A percentile compares a stretch with the other conserved stretches of the same genome.
Evolutionary conservation across 1,140 invertebrate genomes (phyloP).

Genomic region (Wasmannia auropunctata): DNA sequence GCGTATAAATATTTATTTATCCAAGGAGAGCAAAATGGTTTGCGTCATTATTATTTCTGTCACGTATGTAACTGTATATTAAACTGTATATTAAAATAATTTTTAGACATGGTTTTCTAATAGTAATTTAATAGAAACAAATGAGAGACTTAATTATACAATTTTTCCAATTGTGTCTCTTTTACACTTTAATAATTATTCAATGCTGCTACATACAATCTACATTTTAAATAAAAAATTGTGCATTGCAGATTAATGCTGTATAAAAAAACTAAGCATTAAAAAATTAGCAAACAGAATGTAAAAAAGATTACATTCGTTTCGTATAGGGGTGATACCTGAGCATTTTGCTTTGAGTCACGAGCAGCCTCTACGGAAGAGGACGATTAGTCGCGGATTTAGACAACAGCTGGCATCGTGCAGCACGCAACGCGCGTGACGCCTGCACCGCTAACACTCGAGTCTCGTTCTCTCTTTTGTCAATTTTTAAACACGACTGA

Average conservation of each 20-base stretch:
- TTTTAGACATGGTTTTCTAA: neutral
- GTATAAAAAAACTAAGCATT: neutral
- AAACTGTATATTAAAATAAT: neutral
- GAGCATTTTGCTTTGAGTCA: slow-evolving; percentile 27
- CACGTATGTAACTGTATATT: neutral
- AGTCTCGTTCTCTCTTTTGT: slow-evolving; percentile 21
- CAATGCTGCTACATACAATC: neutral
- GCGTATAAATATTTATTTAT: neutral
- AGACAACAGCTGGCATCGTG: slow-evolving; percentile 53
- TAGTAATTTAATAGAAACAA: neutral
- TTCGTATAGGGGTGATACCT: neutral
- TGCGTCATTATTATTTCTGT: neutral
- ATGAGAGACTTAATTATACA: neutral
- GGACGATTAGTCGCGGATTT: slow-evolving; percentile 52
- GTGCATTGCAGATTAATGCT: neutral
- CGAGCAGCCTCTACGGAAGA: slow-evolving; percentile 26
- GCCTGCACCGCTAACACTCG: slow-evolving; percentile 27
- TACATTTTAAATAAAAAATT: neutral
- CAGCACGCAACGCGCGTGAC: slow-evolving; percentile 23
- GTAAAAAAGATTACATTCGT: neutral
- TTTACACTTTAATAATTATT: neutral
- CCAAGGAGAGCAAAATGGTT: neutral
- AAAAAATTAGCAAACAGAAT: neutral
- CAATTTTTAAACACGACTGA: slow-evolving; percentile 26
- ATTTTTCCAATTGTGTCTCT: neutral